Conservation (phyloP, 2,797 vertebrate genomes). For the Gymnoscopelus microlampas region DNA sequence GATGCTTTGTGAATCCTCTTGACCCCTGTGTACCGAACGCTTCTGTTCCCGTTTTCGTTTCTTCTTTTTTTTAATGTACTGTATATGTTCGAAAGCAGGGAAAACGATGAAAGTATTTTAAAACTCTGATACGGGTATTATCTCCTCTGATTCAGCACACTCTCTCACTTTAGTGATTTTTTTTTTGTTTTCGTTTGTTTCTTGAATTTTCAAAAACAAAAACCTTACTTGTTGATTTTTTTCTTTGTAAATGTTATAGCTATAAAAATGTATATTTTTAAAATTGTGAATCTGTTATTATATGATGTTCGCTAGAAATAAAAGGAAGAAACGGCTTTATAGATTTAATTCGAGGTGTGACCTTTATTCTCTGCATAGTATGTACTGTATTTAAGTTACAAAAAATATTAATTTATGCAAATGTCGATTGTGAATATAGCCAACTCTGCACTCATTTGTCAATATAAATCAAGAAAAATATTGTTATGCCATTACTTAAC, state of each 20-base stretch:
- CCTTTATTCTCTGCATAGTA: conserved; percentile 51
- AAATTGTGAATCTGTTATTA: conserved; percentile 83
- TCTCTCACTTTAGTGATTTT: conserved; percentile 80
- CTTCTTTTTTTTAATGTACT: conserved; percentile 70
- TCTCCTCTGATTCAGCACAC: conserved; percentile 86
- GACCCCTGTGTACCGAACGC: conserved; percentile 76
- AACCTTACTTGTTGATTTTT: conserved; percentile 74
- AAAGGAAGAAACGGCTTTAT: conserved; percentile 82
- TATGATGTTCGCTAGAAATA: conserved; percentile 87
- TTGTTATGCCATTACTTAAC: conserved; percentile 12
- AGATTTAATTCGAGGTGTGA: conserved; percentile 73
- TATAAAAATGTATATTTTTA: conserved; percentile 89
- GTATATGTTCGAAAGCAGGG: conserved; percentile 81
- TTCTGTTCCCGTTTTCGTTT: conserved; percentile 68
- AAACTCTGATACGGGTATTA: conserved; percentile 86
- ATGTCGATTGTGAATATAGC: not conserved
- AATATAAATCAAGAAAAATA: not conserved
- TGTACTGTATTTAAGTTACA: not conserved
- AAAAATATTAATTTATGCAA: too few species aligned
- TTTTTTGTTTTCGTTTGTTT: conserved; percentile 48
- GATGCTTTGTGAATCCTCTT: conserved; percentile 82
- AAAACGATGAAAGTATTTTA: conserved; percentile 83
- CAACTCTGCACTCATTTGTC: not conserved
- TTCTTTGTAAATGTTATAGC: conserved; percentile 87
- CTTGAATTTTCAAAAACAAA: conserved; percentile 65